Base-by-base conservation (phyloP, 2,888 invertebrate genomes). In the Heliconius ethilla region DNA sequence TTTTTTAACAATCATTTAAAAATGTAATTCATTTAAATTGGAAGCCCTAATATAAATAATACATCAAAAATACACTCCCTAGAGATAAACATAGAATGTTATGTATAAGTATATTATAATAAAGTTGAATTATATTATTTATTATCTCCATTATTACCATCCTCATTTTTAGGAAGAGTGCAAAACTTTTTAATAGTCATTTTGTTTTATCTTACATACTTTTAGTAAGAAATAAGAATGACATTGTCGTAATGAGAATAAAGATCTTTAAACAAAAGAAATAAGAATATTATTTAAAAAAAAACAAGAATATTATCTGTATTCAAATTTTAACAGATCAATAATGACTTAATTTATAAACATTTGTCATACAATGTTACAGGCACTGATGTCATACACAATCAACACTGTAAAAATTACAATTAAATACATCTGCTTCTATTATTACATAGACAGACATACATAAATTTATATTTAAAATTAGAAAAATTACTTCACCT, bases 41-140 rank as follows among this genome's bases (percentile, higher is more conserved):
- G n/a, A 59, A 59, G 59, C 59, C 59, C 59, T 59, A 22, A 59
- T n/a, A n/a, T 59, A 59, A 59, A 83, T 82, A 81, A 79, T 27
- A n/a, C 27, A n/a, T 22, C 55, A 37, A 25, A 65, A 59, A 72
- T 59, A 55, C 33, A 72, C n/a, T 33, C 15, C n/a, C 59, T 72
- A 59, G 13, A 33, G 33, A 72, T n/a, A 59, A 59, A 18, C 18
- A 70, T 45, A 55, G n/a, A 67, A 67, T n/a, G 33, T 37, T 33
- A 55, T 29, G 55, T 33, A 13, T 70, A 70, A 22, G 11, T 70
- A 29, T 55, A 70, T 5, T 22, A 29, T 1, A 29, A 15, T 27
- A 51, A 25, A 70, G 22, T 11, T 70, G 27, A 51, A 22, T 27
- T 22, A 70, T 51, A 18, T n/a, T 67, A 27, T 55, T 29, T 70